These are phyloP conservation scores for Chroicocephalus ridibundus DNA, from an alignment of 2,113 vertebrate genomes.

Conservation along the genomic window DNA sequence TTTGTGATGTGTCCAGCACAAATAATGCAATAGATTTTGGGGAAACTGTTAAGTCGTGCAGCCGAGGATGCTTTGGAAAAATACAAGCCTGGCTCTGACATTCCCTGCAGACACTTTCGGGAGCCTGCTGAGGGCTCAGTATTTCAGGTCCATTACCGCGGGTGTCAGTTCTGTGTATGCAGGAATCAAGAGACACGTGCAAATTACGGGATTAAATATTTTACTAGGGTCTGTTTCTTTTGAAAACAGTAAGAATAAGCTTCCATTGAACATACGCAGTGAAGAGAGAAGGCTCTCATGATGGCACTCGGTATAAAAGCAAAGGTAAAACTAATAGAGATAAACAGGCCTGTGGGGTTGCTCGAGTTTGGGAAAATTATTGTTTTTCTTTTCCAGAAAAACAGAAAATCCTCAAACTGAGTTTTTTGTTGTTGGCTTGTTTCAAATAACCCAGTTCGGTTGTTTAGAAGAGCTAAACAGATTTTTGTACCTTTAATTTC, in stretches of 20 bases:
- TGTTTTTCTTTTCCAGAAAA: not conserved
- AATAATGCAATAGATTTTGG: not conserved
- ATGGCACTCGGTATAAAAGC: not conserved
- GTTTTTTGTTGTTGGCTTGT: not conserved
- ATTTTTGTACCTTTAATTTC: not conserved
- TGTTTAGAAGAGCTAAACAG: not conserved
- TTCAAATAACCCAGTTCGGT: not conserved
- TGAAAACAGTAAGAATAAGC: not conserved
- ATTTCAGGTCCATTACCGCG: not conserved
- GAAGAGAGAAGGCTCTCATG: not conserved
- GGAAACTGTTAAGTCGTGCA: rapidly evolving
- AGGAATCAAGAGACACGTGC: not conserved
- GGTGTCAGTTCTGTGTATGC: too few relatives aligned
- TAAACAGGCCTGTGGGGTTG: not conserved
- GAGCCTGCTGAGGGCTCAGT: not conserved
- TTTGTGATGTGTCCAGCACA: not conserved
- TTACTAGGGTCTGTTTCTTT: not conserved
- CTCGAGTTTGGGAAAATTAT: not conserved
- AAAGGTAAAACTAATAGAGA: not conserved
- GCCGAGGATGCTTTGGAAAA: not conserved
- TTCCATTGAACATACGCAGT: not conserved
- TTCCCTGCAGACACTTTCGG: rapidly evolving
- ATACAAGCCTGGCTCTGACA: too few relatives aligned
- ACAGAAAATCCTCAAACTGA: not conserved
- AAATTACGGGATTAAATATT: not conserved